Conservation (phyloP, 2,797 vertebrate genomes). For the Schizopygopsis malacanthus region DNA sequence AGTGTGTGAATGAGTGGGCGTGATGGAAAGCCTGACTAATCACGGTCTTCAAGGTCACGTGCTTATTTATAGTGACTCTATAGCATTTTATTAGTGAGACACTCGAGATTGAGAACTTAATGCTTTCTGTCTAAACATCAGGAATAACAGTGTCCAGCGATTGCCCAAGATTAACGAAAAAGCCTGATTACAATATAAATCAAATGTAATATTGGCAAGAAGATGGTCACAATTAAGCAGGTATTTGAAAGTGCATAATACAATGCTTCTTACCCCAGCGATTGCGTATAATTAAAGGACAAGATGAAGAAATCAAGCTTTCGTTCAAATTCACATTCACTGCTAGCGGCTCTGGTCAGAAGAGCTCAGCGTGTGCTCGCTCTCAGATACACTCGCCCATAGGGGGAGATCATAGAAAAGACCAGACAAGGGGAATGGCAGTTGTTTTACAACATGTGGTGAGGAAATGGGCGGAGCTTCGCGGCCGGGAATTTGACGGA, state of each 20-base stretch:
- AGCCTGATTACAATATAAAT: background rate
- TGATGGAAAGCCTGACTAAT: constrained; percentile 38
- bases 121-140: background rate
- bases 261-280: constrained; percentile 21
- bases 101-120: background rate
- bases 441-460: background rate
- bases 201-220: background rate
- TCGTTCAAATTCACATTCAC: constrained; percentile 18
- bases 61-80: background rate
- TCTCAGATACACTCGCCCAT: background rate
- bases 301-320: constrained; percentile 12
- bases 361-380: background rate
- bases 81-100: background rate
- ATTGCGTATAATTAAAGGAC: constrained; percentile 5
- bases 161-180: background rate
- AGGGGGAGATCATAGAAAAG: constrained; percentile 6
- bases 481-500: background rate
- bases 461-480: background rate
- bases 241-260: background rate
- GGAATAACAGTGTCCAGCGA: background rate
- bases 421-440: background rate
- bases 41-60: constrained; percentile 9
- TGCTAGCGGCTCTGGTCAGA: background rate
- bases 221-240: background rate
- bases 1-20: constrained; percentile 9